A percentile compares a stretch with the other conserved stretches of the same genome.
These are phyloP conservation scores for Aplodontia rufa DNA, from an alignment of 2,113 vertebrate genomes.

Conservation along the genomic window DNA sequence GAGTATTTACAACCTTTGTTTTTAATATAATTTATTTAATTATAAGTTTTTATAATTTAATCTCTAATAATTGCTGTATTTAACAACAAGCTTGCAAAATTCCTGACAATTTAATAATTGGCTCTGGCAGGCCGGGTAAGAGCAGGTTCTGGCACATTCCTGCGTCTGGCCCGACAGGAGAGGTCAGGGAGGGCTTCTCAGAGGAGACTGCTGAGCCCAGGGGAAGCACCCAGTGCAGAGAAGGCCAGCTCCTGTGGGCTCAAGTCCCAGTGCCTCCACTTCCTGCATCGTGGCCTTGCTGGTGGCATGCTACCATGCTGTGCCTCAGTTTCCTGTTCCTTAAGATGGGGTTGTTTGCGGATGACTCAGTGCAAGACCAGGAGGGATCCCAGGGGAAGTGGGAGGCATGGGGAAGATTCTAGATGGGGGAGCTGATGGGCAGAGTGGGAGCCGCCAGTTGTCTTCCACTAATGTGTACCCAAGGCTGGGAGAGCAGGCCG, in stretches of 20 bases:
- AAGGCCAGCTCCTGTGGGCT: neutral
- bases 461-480: neutral
- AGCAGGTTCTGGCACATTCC: slow-evolving; percentile 59
- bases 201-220: neutral
- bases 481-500: no score
- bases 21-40: slow-evolving; percentile 75
- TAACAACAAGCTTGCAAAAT: slow-evolving; percentile 75
- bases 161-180: neutral
- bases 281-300: neutral
- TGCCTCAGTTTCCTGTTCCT: neutral
- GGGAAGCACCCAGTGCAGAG: neutral
- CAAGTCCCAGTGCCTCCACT: neutral
- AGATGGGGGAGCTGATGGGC: no score
- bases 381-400: neutral
- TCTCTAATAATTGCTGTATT: slow-evolving; percentile 70
- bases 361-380: neutral
- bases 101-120: slow-evolving; percentile 65
- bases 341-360: neutral
- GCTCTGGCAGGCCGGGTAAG: neutral
- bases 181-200: slow-evolving; percentile 48
- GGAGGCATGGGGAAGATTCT: neutral
- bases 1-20: slow-evolving; percentile 69
- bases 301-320: fast-evolving
- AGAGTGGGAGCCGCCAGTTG: neutral
- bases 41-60: slow-evolving; percentile 68